A percentile compares a stretch with the other conserved stretches of the same genome.
Evolutionary conservation across 1,140 invertebrate genomes (phyloP).

Genomic region (Arctopsyche grandis): DNA sequence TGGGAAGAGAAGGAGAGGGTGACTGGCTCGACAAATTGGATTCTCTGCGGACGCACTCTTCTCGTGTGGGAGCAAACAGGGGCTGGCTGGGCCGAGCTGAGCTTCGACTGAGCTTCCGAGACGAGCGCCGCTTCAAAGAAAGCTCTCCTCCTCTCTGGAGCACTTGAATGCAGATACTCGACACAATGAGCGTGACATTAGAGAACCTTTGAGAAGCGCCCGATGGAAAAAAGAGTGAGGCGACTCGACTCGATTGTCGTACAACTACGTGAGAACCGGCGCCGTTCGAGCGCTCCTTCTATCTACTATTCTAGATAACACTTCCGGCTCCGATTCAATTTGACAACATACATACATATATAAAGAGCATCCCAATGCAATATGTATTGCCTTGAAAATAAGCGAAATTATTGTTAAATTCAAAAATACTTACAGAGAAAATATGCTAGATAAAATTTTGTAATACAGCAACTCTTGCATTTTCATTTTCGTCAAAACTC

Average conservation of each 20-base stretch:
- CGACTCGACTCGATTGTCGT: not conserved
- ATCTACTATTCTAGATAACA: not conserved
- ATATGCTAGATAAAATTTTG: no score
- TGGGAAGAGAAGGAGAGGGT: not conserved
- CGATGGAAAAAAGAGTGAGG: slow-evolving; percentile 6
- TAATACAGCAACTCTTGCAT: no score
- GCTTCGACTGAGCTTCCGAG: not conserved
- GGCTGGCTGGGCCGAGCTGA: not conserved
- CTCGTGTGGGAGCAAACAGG: slow-evolving; percentile 26
- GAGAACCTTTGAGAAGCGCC: slow-evolving; percentile 19
- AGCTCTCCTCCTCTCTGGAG: not conserved
- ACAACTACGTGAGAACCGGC: not conserved
- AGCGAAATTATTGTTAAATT: no score
- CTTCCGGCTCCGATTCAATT: no score
- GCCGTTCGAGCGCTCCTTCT: not conserved
- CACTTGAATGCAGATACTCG: slow-evolving; percentile 28
- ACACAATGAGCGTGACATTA: slow-evolving; percentile 34
- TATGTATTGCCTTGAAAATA: no score
- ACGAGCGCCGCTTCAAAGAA: not conserved
- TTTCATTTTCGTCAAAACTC: no score
- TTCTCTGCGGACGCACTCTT: slow-evolving; percentile 30
- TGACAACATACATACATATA: no score
- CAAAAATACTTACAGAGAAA: no score
- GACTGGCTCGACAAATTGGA: slow-evolving; percentile 43
- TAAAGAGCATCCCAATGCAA: no score